Conservation (phyloP, 1,140 invertebrate genomes). For the Drosophila persimilis region DNA sequence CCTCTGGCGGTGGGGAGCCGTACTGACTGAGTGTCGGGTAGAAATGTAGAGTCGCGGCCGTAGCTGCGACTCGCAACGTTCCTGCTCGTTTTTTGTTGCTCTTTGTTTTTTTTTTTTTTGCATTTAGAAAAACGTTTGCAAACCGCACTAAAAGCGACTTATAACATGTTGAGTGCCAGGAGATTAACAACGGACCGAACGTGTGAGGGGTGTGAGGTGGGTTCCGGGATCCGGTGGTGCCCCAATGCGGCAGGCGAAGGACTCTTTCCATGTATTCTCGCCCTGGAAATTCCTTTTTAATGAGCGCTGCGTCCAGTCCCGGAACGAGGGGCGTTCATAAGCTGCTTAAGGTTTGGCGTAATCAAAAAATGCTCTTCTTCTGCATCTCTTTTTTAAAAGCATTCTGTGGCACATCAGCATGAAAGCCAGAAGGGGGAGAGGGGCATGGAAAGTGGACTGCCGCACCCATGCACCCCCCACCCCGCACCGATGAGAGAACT, state of each 20-base stretch:
- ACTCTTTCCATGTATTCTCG: constrained; percentile 19
- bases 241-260: background rate
- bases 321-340: constrained; percentile 49
- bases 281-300: constrained; percentile 82
- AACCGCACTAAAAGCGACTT: constrained; percentile 82
- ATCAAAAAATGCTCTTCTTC: constrained; percentile 62
- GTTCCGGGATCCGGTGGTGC: constrained; percentile 1
- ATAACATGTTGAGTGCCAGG: constrained; percentile 82
- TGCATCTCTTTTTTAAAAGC: constrained; percentile 72
- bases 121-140: constrained; percentile 72
- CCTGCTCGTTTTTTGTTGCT: constrained; percentile 10
- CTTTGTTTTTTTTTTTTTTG: constrained; percentile 16
- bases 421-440: constrained; percentile 36
- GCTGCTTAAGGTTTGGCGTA: constrained; percentile 79
- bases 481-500: constrained; percentile 25
- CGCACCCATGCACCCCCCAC: too few species aligned
- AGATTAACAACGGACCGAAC: constrained; percentile 73
- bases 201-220: constrained; percentile 13
- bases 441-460: constrained; percentile 18
- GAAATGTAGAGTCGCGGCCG: too few species aligned
- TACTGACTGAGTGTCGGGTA: too few species aligned
- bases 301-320: constrained; percentile 62
- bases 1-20: too few species aligned
- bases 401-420: constrained; percentile 73
- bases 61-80: too few species aligned